Base-by-base conservation (phyloP, 2,888 invertebrate genomes). In the Cerceris rybyensis region DNA sequence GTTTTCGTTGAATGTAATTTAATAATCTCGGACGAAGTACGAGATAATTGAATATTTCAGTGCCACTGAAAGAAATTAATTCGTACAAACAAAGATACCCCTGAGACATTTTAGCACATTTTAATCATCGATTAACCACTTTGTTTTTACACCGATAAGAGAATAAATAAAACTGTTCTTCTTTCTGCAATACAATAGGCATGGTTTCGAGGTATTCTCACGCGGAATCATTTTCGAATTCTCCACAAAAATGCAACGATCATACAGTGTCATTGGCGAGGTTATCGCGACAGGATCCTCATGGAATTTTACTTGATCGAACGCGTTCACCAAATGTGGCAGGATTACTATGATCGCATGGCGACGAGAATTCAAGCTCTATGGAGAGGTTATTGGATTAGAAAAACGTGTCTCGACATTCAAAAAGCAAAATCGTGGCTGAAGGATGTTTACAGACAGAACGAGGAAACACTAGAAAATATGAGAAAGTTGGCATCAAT, bases 191-290 rank as follows among this genome's bases (percentile, higher is more conserved):
- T 28, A 28, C 28, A 28, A 28, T 52, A 90, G 90, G 87, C 89
- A 7, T 89, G 90, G 89, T 83, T 87, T 70, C 89, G 90, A 7
- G 90, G 90, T 7, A 81, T 88, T 6, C 41, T 82, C 9, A 88
- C 87, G 42, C 82, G 90, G 42, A 86, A 85, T 57, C 87, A 90
- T 65, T 42, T 89, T 8, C 80, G 85, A 41, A 79, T 64, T 65
- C 81, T 90, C 16, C 83, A 89, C 52, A n/a, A 65, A 60, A 81
- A 70, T 57, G 87, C 89, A 1, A 82, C 69, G 28, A 76, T 78
- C 16, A 86, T 90, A 58, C 90, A 90, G 50, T 83, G 83, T 5
- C 70, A 86, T 66, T 90, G 90, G 90, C 87, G 90, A 2, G 88
- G 89, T 43, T 84, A 85, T 61, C 63, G 50, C 2, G 76, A 57